Percentiles rank a stretch among this genome's conserved stretches.
Evolutionary conservation across 2,888 invertebrate species (phyloP).

Genomic region (Lumbricus terrestris): DNA sequence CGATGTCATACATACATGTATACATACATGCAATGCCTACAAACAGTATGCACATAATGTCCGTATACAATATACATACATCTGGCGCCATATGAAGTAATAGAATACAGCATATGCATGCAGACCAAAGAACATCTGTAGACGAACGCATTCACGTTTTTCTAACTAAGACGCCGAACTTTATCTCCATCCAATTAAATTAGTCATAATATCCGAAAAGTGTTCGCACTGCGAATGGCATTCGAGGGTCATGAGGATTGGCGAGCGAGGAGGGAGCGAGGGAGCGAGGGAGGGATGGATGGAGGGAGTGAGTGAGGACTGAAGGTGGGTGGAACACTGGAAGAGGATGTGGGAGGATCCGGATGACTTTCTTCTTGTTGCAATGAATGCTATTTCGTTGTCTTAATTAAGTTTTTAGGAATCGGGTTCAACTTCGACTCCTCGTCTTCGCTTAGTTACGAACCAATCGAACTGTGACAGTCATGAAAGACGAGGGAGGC

Average conservation of each 20-base stretch:
- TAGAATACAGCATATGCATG: not conserved
- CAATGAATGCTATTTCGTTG: not conserved
- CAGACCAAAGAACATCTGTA: not conserved
- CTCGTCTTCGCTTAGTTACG: not conserved
- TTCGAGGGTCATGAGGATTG: not conserved
- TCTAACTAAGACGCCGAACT: not conserved
- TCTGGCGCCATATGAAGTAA: not conserved
- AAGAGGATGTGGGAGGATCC: not conserved
- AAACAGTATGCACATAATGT: not conserved
- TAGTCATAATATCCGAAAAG: not conserved
- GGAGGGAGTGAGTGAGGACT: no score
- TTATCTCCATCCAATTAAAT: not conserved
- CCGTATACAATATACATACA: no score
- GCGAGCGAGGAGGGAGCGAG: not conserved
- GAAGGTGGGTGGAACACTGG: not conserved
- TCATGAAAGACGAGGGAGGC: not conserved
- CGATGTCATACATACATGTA: constrained; percentile 29
- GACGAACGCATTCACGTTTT: not conserved
- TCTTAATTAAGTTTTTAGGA: not conserved
- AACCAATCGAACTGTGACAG: constrained; percentile 3
- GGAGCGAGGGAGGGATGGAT: no score
- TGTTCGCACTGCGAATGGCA: not conserved
- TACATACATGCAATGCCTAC: no score
- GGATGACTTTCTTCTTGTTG: not conserved
- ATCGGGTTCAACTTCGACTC: not conserved